phyloP scores from a whole-genome alignment of 2,113 vertebrate genomes.

The Hoplias malabaricus region DNA sequence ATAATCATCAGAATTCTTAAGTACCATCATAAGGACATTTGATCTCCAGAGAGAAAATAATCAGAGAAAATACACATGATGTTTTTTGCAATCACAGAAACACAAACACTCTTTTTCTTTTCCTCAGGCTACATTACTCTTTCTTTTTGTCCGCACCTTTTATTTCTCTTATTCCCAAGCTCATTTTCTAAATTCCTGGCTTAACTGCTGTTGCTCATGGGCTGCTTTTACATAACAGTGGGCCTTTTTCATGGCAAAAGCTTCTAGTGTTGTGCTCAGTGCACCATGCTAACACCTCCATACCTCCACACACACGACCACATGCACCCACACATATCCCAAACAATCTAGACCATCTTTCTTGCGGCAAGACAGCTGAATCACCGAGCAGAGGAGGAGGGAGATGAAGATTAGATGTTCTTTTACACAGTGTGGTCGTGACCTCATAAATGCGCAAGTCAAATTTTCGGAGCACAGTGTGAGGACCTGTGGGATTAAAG shows the following conservation, averaged over 20 bases:
- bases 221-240: conserved; percentile 16
- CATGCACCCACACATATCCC: neutral
- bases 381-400: neutral
- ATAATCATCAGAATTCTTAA: no score
- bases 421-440: neutral
- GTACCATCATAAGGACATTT: neutral
- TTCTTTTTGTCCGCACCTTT: neutral
- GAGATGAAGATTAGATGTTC: conserved; percentile 28
- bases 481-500: neutral
- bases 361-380: neutral
- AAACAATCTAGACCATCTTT: conserved; percentile 10
- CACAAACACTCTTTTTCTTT: neutral
- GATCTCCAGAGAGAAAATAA: neutral
- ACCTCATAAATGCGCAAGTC: conserved; percentile 21
- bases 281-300: conserved; percentile 5
- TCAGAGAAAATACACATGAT: neutral
- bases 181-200: neutral
- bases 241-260: neutral
- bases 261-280: neutral
- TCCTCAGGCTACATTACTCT: neutral
- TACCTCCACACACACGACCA: neutral
- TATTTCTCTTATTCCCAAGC: neutral
- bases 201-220: neutral
- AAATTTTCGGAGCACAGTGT: neutral
- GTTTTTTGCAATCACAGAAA: neutral